Evolutionary conservation across 2,113 vertebrate genomes (phyloP), one percentile per base, ranked within the genome.

Genomic region (Ptyas mucosa): DNA sequence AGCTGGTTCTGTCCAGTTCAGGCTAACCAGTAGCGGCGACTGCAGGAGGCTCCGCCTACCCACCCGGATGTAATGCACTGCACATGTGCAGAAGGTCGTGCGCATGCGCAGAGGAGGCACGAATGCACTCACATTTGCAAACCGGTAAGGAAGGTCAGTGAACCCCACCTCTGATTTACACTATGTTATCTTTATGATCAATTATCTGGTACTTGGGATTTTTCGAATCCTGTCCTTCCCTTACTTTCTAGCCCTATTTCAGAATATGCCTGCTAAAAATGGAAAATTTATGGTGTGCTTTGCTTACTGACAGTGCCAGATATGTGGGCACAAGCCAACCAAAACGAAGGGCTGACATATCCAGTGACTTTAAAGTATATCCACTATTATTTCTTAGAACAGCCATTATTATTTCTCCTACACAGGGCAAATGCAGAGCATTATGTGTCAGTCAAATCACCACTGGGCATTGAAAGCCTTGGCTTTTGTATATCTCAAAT

Each of bases 121-220:
- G 6, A 49, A 49, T 5, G 46, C 7, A 5, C 46, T 49, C 46
- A 49, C 46, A 49, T 49, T 49, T 49, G 46, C 46, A 5, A 49
- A 49, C 46, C 6, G 46, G 46, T 49, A 49, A 5, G 46, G 6
- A 49, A 49, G 7, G 46, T 49, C 4, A 5, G 46, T 49, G 46
- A 49, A 49, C 6, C 46, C 46, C 46, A 49, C 46, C 46, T 49
- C 46, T 49, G 46, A 49, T 49, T 49, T 49, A 49, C 46, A 61
- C 0, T 0, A 43, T 15, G 14, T 21, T 39, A 55, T 53, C 53
- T 55, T 57, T 14, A 34, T 92, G n/a, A 12, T 18, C 11, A 15
- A 81, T 43, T 51, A n/a, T 14, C 51, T 88, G 11, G 34, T 18
- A 39, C 21, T 88, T 58, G 69, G n/a, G 43, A 29, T 87, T 57